Percentiles rank a stretch among this genome's conserved stretches.
Conservation (phyloP, 1,140 invertebrate genomes). For the Drosophila rufa region DNA sequence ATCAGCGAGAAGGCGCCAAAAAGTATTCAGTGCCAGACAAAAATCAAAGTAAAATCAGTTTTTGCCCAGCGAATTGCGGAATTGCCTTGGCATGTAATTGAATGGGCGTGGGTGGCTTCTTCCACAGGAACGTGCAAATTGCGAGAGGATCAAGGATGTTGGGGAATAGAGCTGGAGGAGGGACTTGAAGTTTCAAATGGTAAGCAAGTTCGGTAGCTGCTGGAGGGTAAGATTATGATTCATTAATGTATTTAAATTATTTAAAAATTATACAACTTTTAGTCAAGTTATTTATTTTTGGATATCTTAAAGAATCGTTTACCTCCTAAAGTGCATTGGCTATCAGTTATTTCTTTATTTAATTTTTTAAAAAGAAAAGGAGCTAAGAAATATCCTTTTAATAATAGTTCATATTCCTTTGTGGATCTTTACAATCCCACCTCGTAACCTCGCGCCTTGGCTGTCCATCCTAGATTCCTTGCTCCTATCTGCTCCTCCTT, state of each 20-base stretch:
- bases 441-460: constrained; percentile 14
- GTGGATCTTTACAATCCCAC: constrained; percentile 7
- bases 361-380: not conserved
- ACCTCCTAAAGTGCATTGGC: no score
- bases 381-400: not conserved
- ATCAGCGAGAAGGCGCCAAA: constrained; percentile 72
- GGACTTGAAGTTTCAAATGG: not conserved
- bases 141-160: constrained; percentile 38
- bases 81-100: constrained; percentile 70
- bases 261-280: not conserved
- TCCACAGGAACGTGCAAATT: constrained; percentile 54
- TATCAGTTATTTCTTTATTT: not conserved
- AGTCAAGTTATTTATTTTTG: no score
- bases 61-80: constrained; percentile 58
- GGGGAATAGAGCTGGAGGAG: not conserved
- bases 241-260: not conserved
- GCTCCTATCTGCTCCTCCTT: constrained; percentile 5
- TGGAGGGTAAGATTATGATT: not conserved
- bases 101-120: constrained; percentile 48
- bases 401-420: no score
- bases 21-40: constrained; percentile 70
- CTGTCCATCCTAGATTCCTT: constrained; percentile 38
- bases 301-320: no score
- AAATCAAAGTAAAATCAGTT: constrained; percentile 69
- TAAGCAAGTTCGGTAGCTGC: not conserved